These are phyloP conservation scores for Brenthis daphne DNA, from an alignment of 2,888 invertebrate species.

Conservation along the genomic window DNA sequence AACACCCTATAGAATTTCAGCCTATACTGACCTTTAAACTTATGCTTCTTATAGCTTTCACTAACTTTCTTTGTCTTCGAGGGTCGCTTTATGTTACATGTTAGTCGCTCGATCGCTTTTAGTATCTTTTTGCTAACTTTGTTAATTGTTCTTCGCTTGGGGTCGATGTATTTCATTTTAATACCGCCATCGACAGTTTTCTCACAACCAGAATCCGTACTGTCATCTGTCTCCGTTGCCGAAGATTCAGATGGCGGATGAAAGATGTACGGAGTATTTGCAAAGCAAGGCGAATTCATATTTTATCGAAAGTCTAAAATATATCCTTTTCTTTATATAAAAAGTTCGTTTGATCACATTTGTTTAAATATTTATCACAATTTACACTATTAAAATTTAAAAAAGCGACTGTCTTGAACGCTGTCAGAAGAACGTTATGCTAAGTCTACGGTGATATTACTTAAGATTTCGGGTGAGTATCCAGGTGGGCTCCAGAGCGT, in stretches of 20 bases:
- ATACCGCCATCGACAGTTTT: slow-evolving; percentile 65
- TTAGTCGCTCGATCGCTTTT: slow-evolving; percentile 71
- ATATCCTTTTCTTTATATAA: not conserved
- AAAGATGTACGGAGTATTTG: slow-evolving; percentile 70
- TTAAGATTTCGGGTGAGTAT: slow-evolving; percentile 49
- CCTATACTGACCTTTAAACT: slow-evolving; percentile 35
- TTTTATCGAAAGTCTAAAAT: not conserved
- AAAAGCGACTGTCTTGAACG: slow-evolving; percentile 54
- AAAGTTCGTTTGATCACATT: not conserved
- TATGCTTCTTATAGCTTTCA: slow-evolving; percentile 38
- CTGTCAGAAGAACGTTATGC: slow-evolving; percentile 59
- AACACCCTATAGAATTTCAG: not conserved
- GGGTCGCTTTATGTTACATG: slow-evolving; percentile 68
- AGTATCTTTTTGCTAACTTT: slow-evolving; percentile 78
- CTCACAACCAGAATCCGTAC: slow-evolving; percentile 66
- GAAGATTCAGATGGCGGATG: slow-evolving; percentile 74
- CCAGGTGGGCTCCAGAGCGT: slow-evolving; percentile 53
- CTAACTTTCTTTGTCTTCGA: slow-evolving; percentile 55
- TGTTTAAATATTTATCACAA: not conserved
- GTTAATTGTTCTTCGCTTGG: slow-evolving; percentile 75
- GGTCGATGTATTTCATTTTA: slow-evolving; percentile 74
- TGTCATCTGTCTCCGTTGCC: slow-evolving; percentile 74
- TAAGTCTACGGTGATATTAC: slow-evolving; percentile 63
- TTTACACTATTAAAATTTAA: not conserved
- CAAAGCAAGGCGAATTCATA: slow-evolving; percentile 74